Base-by-base conservation (phyloP, 2,113 vertebrate species). In the Cervus canadensis region DNA sequence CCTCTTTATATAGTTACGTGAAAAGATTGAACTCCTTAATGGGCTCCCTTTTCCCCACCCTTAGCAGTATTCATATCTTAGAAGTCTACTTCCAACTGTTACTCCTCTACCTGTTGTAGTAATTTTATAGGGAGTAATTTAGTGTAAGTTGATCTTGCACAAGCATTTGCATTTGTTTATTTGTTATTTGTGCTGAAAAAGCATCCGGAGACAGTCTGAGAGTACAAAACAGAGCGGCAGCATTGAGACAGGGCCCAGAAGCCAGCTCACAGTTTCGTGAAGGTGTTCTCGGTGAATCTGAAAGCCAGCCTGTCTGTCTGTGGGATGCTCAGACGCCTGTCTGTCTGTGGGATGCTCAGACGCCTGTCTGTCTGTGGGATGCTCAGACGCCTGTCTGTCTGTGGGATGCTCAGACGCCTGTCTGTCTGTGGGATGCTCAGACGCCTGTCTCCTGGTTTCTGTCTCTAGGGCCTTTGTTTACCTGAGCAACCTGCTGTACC, bases 401-500 rank as follows among this genome's bases (percentile, higher is more conserved):
- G 12, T 21, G 2, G 2, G 1, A 1, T n/a, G 48, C 30, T 92
- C 97, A 98, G 45, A 98, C 6, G 40, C 4, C 59, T 33, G 23
- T 87, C 50, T 87, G 81, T 92, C 50, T 9, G 12, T 21, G 2
- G 2, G 1, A 1, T n/a, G 43, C 30, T 91, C 97, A 98, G 45
- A 98, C 5, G 43, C 84, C 86, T 52, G 30, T 96, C 82, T 94
- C 57, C 95, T 60, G 93, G 84, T 89, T 96, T 98, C 97, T 96
- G 0, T 98, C 91, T 10, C 62, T 98, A 99, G 99, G 98, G 99
- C 99, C 0, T 99, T 99, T 82, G 99, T 99, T 40, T 99, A 99
- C 99, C 99, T 99, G 98, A 99, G 99, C 98, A 99, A 99, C 95
- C 99, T 99, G 95, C 99, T 99, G 74, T 99, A 99, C 98, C 99